Evolutionary conservation across 1,140 invertebrate genomes (phyloP).

Genomic region (Drosophila repletoides): DNA sequence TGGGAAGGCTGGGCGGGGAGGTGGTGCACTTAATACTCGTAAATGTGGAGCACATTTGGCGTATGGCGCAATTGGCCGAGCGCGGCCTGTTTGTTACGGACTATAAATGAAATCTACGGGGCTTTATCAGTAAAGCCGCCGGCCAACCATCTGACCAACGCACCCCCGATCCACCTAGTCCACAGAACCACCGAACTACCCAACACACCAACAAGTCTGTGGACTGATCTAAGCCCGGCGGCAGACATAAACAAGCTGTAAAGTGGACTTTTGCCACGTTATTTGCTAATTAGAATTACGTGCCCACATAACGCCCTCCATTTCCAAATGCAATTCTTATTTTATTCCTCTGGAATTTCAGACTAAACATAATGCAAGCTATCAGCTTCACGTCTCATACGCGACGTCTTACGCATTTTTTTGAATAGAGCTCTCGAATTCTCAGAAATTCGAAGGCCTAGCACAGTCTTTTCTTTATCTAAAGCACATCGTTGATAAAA

Average conservation of each 20-base stretch:
- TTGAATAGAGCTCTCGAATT: too few species aligned
- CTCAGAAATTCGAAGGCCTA: too few species aligned
- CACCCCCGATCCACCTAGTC: too few species aligned
- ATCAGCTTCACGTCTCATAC: too few species aligned
- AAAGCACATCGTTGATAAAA: too few species aligned
- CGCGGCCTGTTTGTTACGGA: slow-evolving; percentile 55
- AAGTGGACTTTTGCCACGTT: slow-evolving; percentile 17
- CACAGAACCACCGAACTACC: too few species aligned
- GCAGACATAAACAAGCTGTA: slow-evolving; percentile 52
- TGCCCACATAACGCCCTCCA: too few species aligned
- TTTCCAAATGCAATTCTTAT: not conserved
- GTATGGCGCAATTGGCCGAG: slow-evolving; percentile 66
- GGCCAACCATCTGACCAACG: slow-evolving; percentile 21
- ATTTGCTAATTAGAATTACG: not conserved
- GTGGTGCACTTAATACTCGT: not conserved
- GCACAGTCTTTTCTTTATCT: too few species aligned
- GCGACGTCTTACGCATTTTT: too few species aligned
- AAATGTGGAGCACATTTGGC: slow-evolving; percentile 27
- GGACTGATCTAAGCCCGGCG: slow-evolving; percentile 48
- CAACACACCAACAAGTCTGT: too few species aligned
- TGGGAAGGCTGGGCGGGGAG: not conserved
- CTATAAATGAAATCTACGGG: slow-evolving; percentile 30
- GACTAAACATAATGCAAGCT: not conserved
- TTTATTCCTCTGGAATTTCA: too few species aligned
- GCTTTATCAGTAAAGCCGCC: slow-evolving; percentile 41